phyloP scores from a whole-genome alignment of 1,140 invertebrate species.

The Argopecten irradians region DNA sequence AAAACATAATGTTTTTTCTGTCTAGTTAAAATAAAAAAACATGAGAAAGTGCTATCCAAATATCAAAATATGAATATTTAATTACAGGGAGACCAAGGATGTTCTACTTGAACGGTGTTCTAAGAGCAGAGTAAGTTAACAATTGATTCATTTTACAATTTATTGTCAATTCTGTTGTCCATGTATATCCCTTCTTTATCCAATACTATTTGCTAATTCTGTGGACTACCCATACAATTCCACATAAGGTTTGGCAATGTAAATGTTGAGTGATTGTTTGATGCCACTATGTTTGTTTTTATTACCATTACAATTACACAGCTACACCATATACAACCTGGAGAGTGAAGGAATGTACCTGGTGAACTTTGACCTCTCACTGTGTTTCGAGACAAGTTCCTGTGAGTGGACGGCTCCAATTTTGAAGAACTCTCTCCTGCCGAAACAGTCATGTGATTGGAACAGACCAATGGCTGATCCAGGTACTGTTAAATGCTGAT shows the following conservation, averaged over 20 bases:
- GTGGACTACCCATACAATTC: too few relatives aligned
- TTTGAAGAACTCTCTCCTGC: conserved; percentile 37
- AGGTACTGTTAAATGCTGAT: too few relatives aligned
- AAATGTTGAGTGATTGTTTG: too few relatives aligned
- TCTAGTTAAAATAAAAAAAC: too few relatives aligned
- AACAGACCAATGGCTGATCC: conserved; percentile 30
- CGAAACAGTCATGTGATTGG: conserved; percentile 37
- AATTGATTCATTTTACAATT: not conserved
- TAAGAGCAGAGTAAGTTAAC: conserved; percentile 40
- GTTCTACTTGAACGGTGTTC: conserved; percentile 36
- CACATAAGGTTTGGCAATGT: too few relatives aligned
- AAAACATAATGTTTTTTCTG: too few relatives aligned
- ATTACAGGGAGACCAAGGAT: conserved; percentile 27
- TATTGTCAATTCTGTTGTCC: too few relatives aligned
- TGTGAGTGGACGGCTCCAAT: conserved; percentile 39
- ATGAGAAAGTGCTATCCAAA: too few relatives aligned
- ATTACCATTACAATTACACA: too few relatives aligned
- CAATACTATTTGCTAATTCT: too few relatives aligned
- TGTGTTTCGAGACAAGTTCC: conserved; percentile 38
- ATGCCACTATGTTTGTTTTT: not conserved
- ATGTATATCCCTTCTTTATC: too few relatives aligned
- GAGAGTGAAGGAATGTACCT: conserved; percentile 32
- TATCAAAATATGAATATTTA: not conserved
- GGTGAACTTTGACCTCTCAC: conserved; percentile 36
- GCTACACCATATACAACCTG: conserved; percentile 44